phyloP scores from a whole-genome alignment of 92 coral and sea anemone species.

The Zoanthus sansibaricus region DNA sequence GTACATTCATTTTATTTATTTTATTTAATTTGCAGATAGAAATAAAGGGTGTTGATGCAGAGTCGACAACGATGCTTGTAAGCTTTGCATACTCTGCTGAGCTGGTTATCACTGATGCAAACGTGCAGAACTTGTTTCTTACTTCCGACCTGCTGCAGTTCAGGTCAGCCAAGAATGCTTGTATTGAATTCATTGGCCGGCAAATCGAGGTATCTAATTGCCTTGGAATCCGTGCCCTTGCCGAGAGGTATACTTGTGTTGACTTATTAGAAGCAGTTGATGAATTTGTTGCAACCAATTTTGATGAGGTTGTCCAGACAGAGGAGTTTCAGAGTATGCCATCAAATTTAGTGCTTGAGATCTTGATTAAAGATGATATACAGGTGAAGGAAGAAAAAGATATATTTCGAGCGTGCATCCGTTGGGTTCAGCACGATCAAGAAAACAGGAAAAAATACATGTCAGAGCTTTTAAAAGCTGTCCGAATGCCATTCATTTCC shows the following conservation, averaged over 20 bases:
- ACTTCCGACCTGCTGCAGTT: constrained; percentile 93
- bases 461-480: constrained; percentile 79
- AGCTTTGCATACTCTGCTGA: constrained; percentile 90
- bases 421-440: constrained; percentile 78
- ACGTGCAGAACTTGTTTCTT: constrained; percentile 86
- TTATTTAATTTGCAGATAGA: constrained; percentile 63
- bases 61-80: constrained; percentile 74
- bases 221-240: constrained; percentile 85
- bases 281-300: constrained; percentile 72
- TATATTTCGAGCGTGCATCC: constrained; percentile 75
- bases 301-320: constrained; percentile 76
- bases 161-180: constrained; percentile 86
- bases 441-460: constrained; percentile 68
- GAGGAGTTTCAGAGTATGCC: constrained; percentile 84
- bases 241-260: constrained; percentile 84
- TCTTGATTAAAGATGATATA: constrained; percentile 78
- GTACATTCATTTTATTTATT: too few species aligned
- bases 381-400: constrained; percentile 74
- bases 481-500: constrained; percentile 85
- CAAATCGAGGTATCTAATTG: constrained; percentile 92
- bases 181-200: constrained; percentile 84
- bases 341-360: constrained; percentile 68
- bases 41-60: constrained; percentile 88
- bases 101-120: constrained; percentile 87
- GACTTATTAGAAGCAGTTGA: constrained; percentile 84